Percentiles rank a stretch among this genome's conserved stretches.
Conservation (phyloP, 1,140 invertebrate species). For the Ditylenchus dipsaci region DNA sequence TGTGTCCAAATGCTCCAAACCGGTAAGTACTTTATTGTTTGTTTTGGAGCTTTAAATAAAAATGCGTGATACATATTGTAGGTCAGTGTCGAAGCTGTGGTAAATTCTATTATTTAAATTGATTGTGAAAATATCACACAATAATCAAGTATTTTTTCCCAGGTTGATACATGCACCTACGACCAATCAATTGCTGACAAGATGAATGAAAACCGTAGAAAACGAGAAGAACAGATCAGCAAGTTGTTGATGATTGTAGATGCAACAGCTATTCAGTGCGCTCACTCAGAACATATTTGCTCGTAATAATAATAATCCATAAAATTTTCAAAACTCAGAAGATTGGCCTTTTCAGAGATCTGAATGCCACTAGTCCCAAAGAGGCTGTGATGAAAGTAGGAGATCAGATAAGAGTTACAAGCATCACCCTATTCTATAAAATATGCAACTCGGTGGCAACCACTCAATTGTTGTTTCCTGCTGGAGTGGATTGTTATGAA, state of each 20-base stretch:
- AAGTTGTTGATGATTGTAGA: conserved; percentile 20
- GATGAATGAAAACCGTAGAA: conserved; percentile 40
- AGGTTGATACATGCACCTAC: conserved; percentile 24
- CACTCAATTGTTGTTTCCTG: conserved; percentile 28
- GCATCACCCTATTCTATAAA: conserved; percentile 26
- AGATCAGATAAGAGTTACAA: background rate
- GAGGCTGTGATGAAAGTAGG: background rate
- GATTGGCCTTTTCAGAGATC: no score
- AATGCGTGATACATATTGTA: background rate
- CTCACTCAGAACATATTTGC: conserved; percentile 38
- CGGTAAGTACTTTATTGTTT: conserved; percentile 15
- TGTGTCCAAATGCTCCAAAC: conserved; percentile 18
- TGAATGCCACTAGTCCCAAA: background rate
- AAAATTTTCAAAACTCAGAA: no score
- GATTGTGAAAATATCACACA: no score
- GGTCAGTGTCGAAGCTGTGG: no score
- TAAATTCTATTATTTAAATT: no score
- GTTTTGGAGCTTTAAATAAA: background rate
- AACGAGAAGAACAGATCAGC: conserved; percentile 33
- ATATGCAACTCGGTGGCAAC: conserved; percentile 24
- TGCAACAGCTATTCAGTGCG: conserved; percentile 25
- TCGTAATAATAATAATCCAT: background rate
- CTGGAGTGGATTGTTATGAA: conserved; percentile 17
- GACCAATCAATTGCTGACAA: conserved; percentile 20
- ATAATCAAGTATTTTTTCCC: background rate